Base-by-base conservation (phyloP, 2,113 vertebrate species). In the Toxotes jaculatrix region DNA sequence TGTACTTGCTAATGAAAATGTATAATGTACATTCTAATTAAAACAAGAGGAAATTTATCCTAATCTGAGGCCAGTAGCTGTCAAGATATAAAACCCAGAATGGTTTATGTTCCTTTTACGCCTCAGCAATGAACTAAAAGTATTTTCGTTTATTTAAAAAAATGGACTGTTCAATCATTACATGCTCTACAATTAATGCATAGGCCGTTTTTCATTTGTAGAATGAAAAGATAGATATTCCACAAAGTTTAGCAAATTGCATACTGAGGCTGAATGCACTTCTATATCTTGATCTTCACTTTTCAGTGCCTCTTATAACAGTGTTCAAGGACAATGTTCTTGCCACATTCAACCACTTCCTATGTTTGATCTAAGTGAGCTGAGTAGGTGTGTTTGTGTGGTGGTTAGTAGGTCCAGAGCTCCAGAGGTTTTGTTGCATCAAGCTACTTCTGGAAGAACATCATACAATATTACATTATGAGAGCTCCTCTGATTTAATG, bases 51-150 rank as follows among this genome's bases (percentile, higher is more conserved):
- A 21, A 12, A 47, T 0, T 2, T 16, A 27, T 67, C 1, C 1
- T 68, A n/a, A 67, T 81, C 34, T 61, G 27, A 67, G 27, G 34
- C 36, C 62, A 61, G 13, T 8, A 11, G 53, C 47, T 70, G 66
- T 21, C 4, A 61, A 36, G 10, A 7, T 61, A 5, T 21, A 14
- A 32, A 60, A n/a, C 71, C 60, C 4, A 5, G 55, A 55, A 47
- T 56, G 60, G 23, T 63, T 63, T 23, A 53, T 45, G 31, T 23
- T 61, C 10, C 7, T 16, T 32, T 3, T 40, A 3, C 6, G 11
- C 4, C 16, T 51, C 17, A 55, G 36, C 12, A 32, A 43, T 17
- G 31, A 53, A 60, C 1, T 21, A 60, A 68, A 27, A 27, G 4
- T 12, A 56, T 5, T 56, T n/a, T n/a, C 47, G 7, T 16, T 49